phyloP scores from a whole-genome alignment of 2,888 invertebrate species.

The Ceramica pisi region DNA sequence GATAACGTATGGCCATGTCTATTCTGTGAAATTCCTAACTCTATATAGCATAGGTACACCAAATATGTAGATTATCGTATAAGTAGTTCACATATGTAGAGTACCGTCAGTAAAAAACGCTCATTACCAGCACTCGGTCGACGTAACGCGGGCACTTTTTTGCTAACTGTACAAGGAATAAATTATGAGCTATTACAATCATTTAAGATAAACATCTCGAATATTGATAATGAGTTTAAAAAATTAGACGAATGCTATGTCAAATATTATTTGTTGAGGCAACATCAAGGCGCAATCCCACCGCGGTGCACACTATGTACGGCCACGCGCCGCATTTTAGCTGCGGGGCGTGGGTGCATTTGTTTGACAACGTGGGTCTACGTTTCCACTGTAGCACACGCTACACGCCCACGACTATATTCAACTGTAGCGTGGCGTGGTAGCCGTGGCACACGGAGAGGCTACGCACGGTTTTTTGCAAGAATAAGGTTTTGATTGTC shows the following conservation, averaged over 20 bases:
- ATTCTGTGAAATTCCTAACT: slow-evolving; percentile 30
- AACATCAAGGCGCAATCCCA: no score
- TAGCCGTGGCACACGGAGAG: no score
- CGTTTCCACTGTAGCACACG: no score
- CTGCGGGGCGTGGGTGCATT: no score
- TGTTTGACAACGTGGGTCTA: no score
- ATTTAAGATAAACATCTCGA: slow-evolving; percentile 86
- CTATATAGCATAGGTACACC: slow-evolving; percentile 52
- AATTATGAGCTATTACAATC: slow-evolving; percentile 86
- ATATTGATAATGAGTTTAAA: slow-evolving; percentile 79
- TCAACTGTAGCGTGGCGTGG: no score
- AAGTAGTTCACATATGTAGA: slow-evolving; percentile 68
- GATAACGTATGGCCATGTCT: not conserved
- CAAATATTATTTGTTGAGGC: slow-evolving; percentile 25
- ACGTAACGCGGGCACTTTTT: slow-evolving; percentile 73
- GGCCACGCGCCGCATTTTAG: no score
- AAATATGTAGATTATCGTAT: slow-evolving; percentile 70
- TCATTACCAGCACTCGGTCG: slow-evolving; percentile 69
- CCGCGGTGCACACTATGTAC: no score
- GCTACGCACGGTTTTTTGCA: no score
- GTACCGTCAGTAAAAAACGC: slow-evolving; percentile 72
- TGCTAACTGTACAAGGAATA: slow-evolving; percentile 79
- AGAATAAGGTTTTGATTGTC: no score
- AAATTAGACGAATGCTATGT: slow-evolving; percentile 55
- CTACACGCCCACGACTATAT: no score